Evolutionary conservation across 2,888 invertebrate genomes (phyloP).

Genomic region (Dimorphilus gyrociliatus): DNA sequence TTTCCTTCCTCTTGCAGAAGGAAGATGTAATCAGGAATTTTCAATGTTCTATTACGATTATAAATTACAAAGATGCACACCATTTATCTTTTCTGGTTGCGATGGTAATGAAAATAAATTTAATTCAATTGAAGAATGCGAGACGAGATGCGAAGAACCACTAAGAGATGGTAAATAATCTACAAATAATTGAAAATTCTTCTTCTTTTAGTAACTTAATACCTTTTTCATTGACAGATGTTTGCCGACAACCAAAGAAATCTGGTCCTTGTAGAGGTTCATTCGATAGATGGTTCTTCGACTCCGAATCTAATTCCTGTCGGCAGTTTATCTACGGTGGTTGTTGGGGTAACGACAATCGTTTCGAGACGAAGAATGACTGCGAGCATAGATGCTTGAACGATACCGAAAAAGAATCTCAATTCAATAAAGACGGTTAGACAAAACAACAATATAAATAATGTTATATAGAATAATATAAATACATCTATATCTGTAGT

Average conservation of each 20-base stretch:
- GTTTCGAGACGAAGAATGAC: conserved; percentile 9
- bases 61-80: too few species aligned
- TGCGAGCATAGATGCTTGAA: conserved; percentile 9
- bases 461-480: background rate
- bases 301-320: conserved; percentile 9
- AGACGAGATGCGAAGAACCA: too few species aligned
- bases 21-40: too few species aligned
- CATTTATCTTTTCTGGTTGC: too few species aligned
- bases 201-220: conserved; percentile 1
- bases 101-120: conserved; percentile 7
- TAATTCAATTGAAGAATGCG: conserved; percentile 9
- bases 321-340: conserved; percentile 11
- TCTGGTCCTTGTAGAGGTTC: conserved; percentile 14
- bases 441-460: background rate
- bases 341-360: conserved; percentile 11
- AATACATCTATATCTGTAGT: too few species aligned
- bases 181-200: too few species aligned
- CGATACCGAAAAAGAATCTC: background rate
- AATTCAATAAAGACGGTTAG: background rate
- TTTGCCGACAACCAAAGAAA: conserved; percentile 17
- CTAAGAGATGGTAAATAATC: too few species aligned
- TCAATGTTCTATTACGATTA: too few species aligned
- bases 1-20: too few species aligned
- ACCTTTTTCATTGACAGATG: conserved; percentile 6
- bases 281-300: conserved; percentile 12